A percentile compares a stretch with the other conserved stretches of the same genome.
These are phyloP conservation scores for Arnoldichthys spilopterus DNA, from an alignment of 2,797 vertebrate genomes.

Conservation along the genomic window DNA sequence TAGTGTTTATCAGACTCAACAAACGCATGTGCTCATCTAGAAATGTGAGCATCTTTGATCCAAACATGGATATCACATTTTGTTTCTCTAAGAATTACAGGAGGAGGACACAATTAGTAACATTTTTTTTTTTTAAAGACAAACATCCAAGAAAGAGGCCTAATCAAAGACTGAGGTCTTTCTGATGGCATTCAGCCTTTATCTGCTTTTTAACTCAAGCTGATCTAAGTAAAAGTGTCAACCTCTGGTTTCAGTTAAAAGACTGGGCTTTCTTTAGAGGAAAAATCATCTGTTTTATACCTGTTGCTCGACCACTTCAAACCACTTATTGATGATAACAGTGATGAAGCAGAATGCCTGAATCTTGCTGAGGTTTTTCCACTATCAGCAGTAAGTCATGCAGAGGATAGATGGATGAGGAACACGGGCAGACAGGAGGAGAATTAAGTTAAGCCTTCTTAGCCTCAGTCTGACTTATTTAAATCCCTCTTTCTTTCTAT, in stretches of 20 bases:
- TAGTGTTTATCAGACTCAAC: background rate
- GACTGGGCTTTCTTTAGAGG: conserved; percentile 41
- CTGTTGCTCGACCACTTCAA: conserved; percentile 30
- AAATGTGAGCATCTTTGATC: conserved; percentile 22
- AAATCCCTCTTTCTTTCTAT: conserved; percentile 48
- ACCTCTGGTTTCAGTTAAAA: conserved; percentile 63
- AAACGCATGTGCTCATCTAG: conserved; percentile 20
- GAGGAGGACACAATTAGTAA: conserved; percentile 40
- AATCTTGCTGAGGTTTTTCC: conserved; percentile 57
- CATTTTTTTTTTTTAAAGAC: conserved; percentile 32
- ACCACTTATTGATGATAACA: conserved; percentile 32
- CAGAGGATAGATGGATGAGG: conserved; percentile 48
- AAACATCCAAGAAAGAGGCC: conserved; percentile 25
- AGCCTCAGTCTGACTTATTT: conserved; percentile 54
- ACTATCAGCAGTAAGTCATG: conserved; percentile 45
- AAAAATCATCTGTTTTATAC: conserved; percentile 35
- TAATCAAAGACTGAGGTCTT: conserved; percentile 63
- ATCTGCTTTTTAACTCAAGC: conserved; percentile 46
- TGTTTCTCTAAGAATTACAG: conserved; percentile 42
- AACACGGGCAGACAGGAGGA: conserved; percentile 45
- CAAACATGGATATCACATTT: conserved; percentile 6
- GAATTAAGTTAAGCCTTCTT: conserved; percentile 53
- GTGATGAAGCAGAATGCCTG: conserved; percentile 55
- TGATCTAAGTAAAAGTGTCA: conserved; percentile 28
- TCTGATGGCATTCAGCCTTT: conserved; percentile 40